Base-by-base conservation (phyloP, 2,113 vertebrate genomes). In the Puntigrus tetrazona region DNA sequence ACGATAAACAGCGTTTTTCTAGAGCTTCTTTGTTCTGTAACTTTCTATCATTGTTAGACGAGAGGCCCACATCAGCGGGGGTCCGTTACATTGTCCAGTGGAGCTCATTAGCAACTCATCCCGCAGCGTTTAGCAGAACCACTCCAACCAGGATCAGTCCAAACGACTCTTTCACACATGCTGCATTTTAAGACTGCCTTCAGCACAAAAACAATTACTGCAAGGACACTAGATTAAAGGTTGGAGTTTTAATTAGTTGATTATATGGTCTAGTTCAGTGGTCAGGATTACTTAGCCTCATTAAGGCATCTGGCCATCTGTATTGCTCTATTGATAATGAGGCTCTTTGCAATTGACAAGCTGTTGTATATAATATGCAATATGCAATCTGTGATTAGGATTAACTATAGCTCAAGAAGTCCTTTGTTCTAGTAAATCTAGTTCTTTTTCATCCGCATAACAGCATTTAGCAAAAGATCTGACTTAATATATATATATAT, bases 181-280 rank as follows among this genome's bases (percentile, higher is more conserved):
- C 34, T 70, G 45, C 61, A 78, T 41, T 47, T 18, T 29, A 5
- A 16, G 20, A 41, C 76, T 18, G 7, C 22, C 36, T 38, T 78
- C 22, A 45, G 57, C 77, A 22, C 57, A 43, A 79, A 63, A 79
- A 79, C 55, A 63, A 78, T 59, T 18, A 78, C 52, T 31, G 9
- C 36, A 25, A 85, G 16, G 63, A 61, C 34, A n/a, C 31, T 29
- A 50, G 31, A 31, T 45, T 65, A 45, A 16, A 77, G 43, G 73
- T 14, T 36, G 38, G 55, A 63, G 34, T 50, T 83, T 87, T 85
- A 75, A 82, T 84, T 69, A 87, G 22, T 20, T 87, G 63, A 76
- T 82, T 73, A 86, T 10, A 72, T 73, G 45, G 65, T 78, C n/a
- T 69, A 52, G 73, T 31, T 75, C 45, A 29, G 36, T 20, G 18